A percentile compares a stretch with the other conserved stretches of the same genome.
Conservation (phyloP, 2,113 vertebrate genomes). For the Eublepharis macularius region DNA sequence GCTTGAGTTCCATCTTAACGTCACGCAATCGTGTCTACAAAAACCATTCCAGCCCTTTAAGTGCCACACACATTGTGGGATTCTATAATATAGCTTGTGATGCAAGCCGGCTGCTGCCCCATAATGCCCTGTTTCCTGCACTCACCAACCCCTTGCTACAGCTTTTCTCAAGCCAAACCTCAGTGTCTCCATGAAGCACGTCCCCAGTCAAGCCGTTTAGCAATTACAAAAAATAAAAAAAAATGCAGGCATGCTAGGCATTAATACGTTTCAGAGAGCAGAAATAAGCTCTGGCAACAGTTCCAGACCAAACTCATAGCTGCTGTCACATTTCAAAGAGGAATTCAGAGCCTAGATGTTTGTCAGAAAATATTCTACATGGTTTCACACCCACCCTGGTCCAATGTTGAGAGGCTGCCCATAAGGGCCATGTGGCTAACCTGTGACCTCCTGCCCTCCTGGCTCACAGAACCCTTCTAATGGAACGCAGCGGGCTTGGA, state of each 20-base stretch:
- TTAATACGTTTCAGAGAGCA: neutral
- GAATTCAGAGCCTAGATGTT: neutral
- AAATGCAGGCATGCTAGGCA: neutral
- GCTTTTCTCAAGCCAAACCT: neutral
- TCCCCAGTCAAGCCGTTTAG: neutral
- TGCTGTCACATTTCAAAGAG: neutral
- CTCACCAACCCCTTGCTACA: too few species aligned
- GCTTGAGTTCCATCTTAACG: neutral
- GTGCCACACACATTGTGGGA: neutral
- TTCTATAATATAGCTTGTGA: too few species aligned
- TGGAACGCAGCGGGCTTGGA: neutral
- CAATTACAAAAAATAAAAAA: neutral
- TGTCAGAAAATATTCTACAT: neutral
- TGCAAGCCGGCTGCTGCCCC: too few species aligned
- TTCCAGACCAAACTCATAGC: neutral
- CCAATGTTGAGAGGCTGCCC: conserved; percentile 3
- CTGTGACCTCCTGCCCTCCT: rapidly evolving
- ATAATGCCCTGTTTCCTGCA: too few species aligned
- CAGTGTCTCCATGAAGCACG: neutral
- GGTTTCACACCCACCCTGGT: neutral
- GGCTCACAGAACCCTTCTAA: conserved; percentile 24
- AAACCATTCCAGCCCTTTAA: neutral
- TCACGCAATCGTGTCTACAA: neutral
- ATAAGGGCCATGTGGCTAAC: conserved; percentile 29
- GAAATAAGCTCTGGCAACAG: neutral